phyloP scores from a whole-genome alignment of 2,113 vertebrate species.

The Tragelaphus strepsiceros region DNA sequence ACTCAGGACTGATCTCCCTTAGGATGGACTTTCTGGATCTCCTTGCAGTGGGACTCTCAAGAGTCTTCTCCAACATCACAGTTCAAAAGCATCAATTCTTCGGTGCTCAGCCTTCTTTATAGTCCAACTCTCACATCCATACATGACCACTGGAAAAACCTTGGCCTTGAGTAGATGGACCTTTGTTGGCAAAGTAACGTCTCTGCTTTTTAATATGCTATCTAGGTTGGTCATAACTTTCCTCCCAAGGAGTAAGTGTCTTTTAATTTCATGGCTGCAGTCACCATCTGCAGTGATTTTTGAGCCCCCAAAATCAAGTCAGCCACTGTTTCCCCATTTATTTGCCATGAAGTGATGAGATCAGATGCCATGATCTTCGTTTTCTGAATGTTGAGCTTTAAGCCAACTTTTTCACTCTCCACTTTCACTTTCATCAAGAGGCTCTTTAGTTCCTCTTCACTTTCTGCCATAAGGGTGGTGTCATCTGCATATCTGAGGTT shows the following conservation, averaged over 20 bases:
- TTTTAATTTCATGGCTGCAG: neutral
- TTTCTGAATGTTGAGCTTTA: neutral
- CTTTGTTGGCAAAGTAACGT: neutral
- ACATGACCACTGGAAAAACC: neutral
- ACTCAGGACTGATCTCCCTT: neutral
- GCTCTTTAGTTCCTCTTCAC: neutral
- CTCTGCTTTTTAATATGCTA: neutral
- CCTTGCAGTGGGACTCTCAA: neutral
- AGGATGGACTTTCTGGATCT: neutral
- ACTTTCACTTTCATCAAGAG: neutral
- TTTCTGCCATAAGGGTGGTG: neutral
- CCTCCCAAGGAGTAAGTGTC: neutral
- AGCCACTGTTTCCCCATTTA: neutral
- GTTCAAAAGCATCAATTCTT: neutral
- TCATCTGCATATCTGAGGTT: neutral
- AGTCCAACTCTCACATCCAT: neutral
- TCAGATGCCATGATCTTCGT: neutral
- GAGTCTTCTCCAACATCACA: neutral
- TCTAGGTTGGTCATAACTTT: neutral
- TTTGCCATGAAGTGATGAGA: neutral
- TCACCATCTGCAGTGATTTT: neutral
- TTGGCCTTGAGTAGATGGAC: neutral
- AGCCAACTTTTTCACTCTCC: neutral
- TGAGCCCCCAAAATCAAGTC: neutral
- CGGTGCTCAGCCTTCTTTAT: accelerated